phyloP scores from a whole-genome alignment of 2,888 invertebrate genomes.

The Platycnemis pennipes region DNA sequence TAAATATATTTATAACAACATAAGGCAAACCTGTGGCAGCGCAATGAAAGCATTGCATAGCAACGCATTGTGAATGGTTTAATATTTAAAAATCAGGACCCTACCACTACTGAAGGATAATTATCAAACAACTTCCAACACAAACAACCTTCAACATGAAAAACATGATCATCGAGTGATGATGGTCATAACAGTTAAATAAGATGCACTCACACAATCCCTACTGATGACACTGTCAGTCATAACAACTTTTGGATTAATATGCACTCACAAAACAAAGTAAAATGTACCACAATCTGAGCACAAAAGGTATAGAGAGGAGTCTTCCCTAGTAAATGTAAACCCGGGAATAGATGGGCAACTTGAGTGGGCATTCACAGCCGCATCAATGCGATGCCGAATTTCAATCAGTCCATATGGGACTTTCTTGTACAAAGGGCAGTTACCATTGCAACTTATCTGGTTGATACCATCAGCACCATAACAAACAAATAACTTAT shows the following conservation, averaged over 20 bases:
- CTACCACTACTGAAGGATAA: background rate
- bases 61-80: background rate
- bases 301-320: constrained; percentile 29
- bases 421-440: background rate
- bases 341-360: constrained; percentile 15
- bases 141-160: background rate
- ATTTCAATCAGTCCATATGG: constrained; percentile 25
- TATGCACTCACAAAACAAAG: constrained; percentile 17
- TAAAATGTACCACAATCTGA: constrained; percentile 28
- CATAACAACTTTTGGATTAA: background rate
- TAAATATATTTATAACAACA: background rate
- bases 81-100: background rate
- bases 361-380: constrained; percentile 14
- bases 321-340: constrained; percentile 40
- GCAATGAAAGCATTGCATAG: background rate
- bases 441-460: constrained; percentile 48
- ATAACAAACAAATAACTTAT: background rate
- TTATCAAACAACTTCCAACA: background rate
- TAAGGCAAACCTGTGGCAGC: background rate
- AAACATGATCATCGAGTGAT: background rate
- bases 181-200: background rate
- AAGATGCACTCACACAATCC: background rate
- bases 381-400: constrained; percentile 25
- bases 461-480: constrained; percentile 42
- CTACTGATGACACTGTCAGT: background rate